Conservation (phyloP, 2,113 vertebrate species). For the Piprites chloris region DNA sequence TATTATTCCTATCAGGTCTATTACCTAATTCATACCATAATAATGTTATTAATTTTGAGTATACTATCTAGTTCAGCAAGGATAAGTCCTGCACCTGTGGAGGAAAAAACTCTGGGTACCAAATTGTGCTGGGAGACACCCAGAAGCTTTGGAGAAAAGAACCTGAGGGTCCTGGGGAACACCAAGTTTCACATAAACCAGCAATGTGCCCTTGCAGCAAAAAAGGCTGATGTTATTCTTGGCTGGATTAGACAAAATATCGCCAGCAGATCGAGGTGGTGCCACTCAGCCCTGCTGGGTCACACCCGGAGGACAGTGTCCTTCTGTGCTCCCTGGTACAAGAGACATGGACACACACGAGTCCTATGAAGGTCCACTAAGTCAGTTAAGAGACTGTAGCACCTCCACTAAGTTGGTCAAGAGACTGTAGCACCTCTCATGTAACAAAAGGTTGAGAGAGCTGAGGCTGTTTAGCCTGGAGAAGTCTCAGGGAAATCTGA, state of each 20-base stretch:
- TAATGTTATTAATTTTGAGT: background rate
- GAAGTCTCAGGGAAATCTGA: background rate
- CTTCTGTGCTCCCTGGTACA: background rate
- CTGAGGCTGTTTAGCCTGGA: background rate
- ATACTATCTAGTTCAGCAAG: background rate
- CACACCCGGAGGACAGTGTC: background rate
- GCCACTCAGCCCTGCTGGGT: background rate
- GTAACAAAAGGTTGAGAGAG: background rate
- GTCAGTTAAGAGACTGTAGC: too few relatives aligned
- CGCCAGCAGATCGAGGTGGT: background rate
- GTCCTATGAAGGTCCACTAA: background rate
- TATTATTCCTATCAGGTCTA: background rate
- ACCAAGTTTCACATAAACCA: background rate
- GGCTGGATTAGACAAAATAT: background rate
- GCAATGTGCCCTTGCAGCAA: background rate
- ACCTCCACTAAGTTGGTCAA: too few relatives aligned
- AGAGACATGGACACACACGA: background rate
- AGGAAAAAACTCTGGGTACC: background rate
- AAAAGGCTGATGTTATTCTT: background rate
- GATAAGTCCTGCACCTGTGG: background rate
- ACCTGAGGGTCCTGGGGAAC: background rate
- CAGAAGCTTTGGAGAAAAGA: background rate
- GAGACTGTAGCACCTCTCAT: background rate
- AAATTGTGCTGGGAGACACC: background rate
- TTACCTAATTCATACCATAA: background rate